phyloP scores from a whole-genome alignment of 2,888 invertebrate genomes.

The Patella pellucida region DNA sequence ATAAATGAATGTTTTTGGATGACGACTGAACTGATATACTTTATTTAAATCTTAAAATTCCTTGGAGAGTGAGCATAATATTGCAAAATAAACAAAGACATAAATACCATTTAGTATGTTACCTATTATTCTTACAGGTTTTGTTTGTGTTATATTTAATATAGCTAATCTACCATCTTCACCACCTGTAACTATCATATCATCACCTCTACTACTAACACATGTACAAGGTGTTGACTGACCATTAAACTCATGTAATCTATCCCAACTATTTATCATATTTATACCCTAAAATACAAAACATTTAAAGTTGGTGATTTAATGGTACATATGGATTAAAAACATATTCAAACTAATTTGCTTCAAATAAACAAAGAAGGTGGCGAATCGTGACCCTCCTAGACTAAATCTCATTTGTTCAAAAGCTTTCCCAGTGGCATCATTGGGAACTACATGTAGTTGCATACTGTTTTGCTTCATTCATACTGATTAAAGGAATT shows the following conservation, averaged over 20 bases:
- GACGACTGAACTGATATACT: not conserved
- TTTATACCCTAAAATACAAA: not conserved
- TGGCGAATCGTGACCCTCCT: too few species aligned
- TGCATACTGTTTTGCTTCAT: too few species aligned
- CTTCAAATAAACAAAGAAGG: too few species aligned
- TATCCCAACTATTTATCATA: constrained; percentile 75
- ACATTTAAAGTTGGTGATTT: too few species aligned
- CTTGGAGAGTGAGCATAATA: not conserved
- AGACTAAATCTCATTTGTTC: too few species aligned
- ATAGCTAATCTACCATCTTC: constrained; percentile 84
- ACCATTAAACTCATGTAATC: constrained; percentile 77
- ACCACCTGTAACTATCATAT: constrained; percentile 82
- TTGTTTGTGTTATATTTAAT: constrained; percentile 74
- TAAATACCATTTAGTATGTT: constrained; percentile 38
- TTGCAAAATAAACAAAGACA: not conserved
- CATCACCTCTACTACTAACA: constrained; percentile 82
- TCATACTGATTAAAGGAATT: too few species aligned
- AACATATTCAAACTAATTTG: too few species aligned
- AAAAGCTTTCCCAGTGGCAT: too few species aligned
- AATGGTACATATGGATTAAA: too few species aligned
- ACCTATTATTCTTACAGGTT: constrained; percentile 75
- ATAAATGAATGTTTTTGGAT: not conserved
- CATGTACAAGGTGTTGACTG: constrained; percentile 80
- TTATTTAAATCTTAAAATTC: not conserved
- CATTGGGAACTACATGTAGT: too few species aligned